These are phyloP conservation scores for Loriculus beryllinus DNA, from an alignment of 2,797 vertebrate genomes.

Conservation along the genomic window DNA sequence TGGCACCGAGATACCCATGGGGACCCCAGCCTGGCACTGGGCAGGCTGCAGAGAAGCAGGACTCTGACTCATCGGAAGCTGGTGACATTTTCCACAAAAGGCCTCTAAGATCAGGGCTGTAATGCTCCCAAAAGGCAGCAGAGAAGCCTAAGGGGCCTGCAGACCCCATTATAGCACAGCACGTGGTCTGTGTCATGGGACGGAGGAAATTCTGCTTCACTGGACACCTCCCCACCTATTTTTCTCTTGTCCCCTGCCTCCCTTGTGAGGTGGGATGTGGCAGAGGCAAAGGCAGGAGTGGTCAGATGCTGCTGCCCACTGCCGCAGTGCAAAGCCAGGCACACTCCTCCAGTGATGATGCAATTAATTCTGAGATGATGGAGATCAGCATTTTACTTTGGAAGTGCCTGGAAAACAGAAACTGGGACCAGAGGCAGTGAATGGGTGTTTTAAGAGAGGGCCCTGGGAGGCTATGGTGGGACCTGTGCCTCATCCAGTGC, in stretches of 20 bases:
- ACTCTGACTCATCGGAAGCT: slow-evolving; percentile 26
- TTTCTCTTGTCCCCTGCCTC: background rate
- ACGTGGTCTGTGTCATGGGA: background rate
- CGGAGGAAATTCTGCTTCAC: background rate
- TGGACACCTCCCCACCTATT: background rate
- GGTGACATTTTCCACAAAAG: slow-evolving; percentile 57
- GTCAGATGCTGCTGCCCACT: background rate
- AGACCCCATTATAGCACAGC: background rate
- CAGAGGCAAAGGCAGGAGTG: background rate
- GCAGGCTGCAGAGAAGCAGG: background rate
- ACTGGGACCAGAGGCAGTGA: background rate
- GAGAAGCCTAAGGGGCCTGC: slow-evolving; percentile 14
- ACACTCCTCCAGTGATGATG: background rate
- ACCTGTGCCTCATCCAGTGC: background rate
- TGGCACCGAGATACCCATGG: background rate
- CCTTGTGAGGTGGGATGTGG: background rate
- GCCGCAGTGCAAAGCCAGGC: background rate
- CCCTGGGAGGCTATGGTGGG: background rate
- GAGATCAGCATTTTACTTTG: background rate
- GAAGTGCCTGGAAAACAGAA: background rate
- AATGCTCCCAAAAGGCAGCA: slow-evolving; percentile 2
- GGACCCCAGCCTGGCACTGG: background rate
- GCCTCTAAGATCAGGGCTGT: background rate
- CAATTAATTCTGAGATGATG: background rate
- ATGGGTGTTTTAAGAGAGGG: background rate